phyloP scores from a whole-genome alignment of 2,888 invertebrate species.

The Oxytorus armatus region DNA sequence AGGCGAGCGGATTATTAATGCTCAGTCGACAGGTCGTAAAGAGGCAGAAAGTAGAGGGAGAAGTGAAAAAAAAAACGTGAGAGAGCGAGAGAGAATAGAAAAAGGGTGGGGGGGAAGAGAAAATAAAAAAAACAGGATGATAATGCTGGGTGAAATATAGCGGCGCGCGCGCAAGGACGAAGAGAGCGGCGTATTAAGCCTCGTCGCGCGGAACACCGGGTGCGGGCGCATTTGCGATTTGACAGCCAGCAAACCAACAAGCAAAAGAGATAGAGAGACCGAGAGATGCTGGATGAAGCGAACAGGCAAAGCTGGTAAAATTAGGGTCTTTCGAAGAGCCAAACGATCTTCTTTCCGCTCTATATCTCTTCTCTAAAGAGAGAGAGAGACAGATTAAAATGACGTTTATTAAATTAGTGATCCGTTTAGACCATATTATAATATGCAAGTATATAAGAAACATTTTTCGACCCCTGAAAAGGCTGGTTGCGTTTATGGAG shows the following conservation, averaged over 20 bases:
- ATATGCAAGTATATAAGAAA: slow-evolving; percentile 11
- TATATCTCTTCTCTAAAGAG: slow-evolving; percentile 24
- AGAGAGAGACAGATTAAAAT: slow-evolving; percentile 54
- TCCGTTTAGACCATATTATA: slow-evolving; percentile 21
- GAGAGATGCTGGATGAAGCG: slow-evolving; percentile 36
- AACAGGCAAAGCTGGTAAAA: slow-evolving; percentile 52
- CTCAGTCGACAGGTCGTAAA: slow-evolving; percentile 80
- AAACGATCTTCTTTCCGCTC: slow-evolving; percentile 48
- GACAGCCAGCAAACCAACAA: slow-evolving; percentile 74
- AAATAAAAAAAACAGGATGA: slow-evolving; percentile 75
- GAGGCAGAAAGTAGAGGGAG: slow-evolving; percentile 68
- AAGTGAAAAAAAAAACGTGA: slow-evolving; percentile 49
- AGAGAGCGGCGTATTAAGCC: slow-evolving; percentile 56
- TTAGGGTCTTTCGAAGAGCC: slow-evolving; percentile 55
- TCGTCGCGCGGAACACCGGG: slow-evolving; percentile 69
- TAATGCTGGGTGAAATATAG: slow-evolving; percentile 79
- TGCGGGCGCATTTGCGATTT: slow-evolving; percentile 76
- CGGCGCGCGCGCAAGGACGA: slow-evolving; percentile 66
- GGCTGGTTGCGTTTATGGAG: not conserved
- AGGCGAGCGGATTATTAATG: slow-evolving; percentile 77
- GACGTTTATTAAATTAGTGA: slow-evolving; percentile 77
- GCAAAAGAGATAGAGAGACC: slow-evolving; percentile 56
- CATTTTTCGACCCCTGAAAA: not conserved
- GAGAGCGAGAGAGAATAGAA: slow-evolving; percentile 71
- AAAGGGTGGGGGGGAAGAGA: slow-evolving; percentile 55